These are phyloP conservation scores for Gasterosteus nipponicus DNA, from an alignment of 2,113 vertebrate genomes.

Conservation along the genomic window DNA sequence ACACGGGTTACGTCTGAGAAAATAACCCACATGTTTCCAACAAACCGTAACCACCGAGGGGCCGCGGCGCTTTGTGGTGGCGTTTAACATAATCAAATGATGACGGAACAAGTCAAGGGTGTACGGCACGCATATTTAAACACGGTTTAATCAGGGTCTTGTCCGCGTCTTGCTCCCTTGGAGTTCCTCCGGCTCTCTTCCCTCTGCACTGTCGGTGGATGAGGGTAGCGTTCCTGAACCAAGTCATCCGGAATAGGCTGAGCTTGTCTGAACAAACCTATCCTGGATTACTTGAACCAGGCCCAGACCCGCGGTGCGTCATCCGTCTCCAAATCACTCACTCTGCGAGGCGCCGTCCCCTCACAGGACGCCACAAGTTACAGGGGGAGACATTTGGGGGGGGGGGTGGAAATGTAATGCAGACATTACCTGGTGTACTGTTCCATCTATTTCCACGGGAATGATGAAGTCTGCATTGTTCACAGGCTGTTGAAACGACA, in stretches of 20 bases:
- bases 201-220: slow-evolving; percentile 26
- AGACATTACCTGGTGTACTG: slow-evolving; percentile 88
- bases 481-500: slow-evolving; percentile 84
- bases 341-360: not conserved
- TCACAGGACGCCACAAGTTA: not conserved
- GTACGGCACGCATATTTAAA: not conserved
- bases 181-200: slow-evolving; percentile 2
- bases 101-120: not conserved
- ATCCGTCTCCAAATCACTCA: slow-evolving; percentile 17
- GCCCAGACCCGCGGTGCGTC: slow-evolving; percentile 77
- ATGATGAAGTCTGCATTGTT: slow-evolving; percentile 97
- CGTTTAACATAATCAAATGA: not conserved
- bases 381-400: not conserved
- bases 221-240: slow-evolving; percentile 86
- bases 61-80: not conserved
- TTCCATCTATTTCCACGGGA: slow-evolving; percentile 93
- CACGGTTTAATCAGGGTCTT: not conserved
- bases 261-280: slow-evolving; percentile 93
- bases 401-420: not conserved
- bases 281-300: slow-evolving; percentile 99
- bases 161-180: not conserved
- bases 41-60: slow-evolving; percentile 21
- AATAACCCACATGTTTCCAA: slow-evolving; percentile 14
- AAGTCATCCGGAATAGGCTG: slow-evolving; percentile 99
- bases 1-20: not conserved